phyloP scores from a whole-genome alignment of 2,113 vertebrate species.

The Indri indri region DNA sequence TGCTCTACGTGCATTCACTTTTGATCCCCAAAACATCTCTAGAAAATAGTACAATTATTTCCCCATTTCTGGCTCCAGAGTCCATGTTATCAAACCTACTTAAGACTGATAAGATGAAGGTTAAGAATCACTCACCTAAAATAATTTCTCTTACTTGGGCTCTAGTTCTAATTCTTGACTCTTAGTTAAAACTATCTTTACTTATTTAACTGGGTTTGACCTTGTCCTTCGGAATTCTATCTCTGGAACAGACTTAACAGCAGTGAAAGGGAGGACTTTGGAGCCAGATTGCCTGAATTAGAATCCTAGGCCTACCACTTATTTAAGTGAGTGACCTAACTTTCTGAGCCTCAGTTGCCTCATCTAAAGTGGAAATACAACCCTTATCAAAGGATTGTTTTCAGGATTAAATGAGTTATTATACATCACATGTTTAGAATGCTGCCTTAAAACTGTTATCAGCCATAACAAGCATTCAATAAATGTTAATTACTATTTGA shows the following conservation, averaged over 20 bases:
- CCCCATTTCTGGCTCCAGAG: not conserved
- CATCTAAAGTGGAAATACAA: not conserved
- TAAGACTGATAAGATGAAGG: not conserved
- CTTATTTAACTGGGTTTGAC: not conserved
- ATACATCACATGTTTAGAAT: not conserved
- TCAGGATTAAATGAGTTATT: not conserved
- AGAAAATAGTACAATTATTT: not conserved
- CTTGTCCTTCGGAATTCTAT: not conserved
- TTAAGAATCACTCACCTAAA: not conserved
- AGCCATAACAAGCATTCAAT: not conserved
- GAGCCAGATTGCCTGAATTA: not conserved
- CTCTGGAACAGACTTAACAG: not conserved
- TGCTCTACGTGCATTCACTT: not conserved
- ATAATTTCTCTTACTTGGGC: not conserved
- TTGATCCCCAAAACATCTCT: not conserved
- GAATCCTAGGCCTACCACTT: not conserved
- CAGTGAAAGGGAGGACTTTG: not conserved
- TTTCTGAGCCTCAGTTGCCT: not conserved
- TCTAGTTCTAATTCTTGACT: not conserved
- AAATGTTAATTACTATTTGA: not conserved
- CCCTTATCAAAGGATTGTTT: not conserved
- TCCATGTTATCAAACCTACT: not conserved
- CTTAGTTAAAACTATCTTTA: not conserved
- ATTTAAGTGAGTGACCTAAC: not conserved
- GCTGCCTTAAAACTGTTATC: not conserved